These are phyloP conservation scores for Apostichopus japonicus DNA, from an alignment of 35 echinoderm and acorn worm genomes.

Conservation along the genomic window DNA sequence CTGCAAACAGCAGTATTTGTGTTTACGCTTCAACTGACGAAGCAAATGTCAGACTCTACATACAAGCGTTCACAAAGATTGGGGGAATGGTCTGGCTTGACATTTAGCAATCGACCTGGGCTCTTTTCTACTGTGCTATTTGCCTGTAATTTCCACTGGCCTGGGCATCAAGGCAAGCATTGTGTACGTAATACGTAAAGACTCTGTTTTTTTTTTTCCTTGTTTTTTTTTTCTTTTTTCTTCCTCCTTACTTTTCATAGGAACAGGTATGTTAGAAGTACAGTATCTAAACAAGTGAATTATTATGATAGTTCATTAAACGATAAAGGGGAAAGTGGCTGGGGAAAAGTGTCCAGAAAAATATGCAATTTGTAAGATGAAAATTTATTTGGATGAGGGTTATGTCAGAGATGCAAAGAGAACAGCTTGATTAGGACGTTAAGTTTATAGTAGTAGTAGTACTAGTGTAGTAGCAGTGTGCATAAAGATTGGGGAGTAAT, in stretches of 20 bases:
- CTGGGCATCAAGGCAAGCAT: slow-evolving; percentile 47
- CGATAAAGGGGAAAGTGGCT: not conserved
- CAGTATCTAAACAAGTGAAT: not conserved
- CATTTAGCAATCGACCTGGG: slow-evolving; percentile 53
- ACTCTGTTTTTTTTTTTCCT: not conserved
- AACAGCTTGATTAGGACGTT: not conserved
- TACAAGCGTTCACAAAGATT: slow-evolving; percentile 42
- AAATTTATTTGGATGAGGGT: not conserved
- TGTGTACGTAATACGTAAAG: slow-evolving; percentile 21
- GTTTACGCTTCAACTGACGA: slow-evolving; percentile 42
- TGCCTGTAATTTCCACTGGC: slow-evolving; percentile 42
- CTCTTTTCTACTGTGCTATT: slow-evolving; percentile 46
- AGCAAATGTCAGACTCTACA: slow-evolving; percentile 50
- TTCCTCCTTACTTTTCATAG: not conserved
- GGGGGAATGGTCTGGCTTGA: slow-evolving; percentile 48
- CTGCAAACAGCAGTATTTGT: slow-evolving; percentile 33
- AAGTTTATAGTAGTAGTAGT: not conserved
- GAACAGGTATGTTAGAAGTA: not conserved
- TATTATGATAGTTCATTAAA: slow-evolving; percentile 13
- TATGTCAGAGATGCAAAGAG: not conserved
- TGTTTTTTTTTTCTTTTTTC: not conserved
- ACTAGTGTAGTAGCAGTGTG: not conserved
- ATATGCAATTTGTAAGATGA: not conserved
- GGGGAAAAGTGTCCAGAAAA: not conserved
- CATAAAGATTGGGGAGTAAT: not conserved